Conservation (phyloP, 2,797 vertebrate genomes). For the Sebastes reedi region DNA sequence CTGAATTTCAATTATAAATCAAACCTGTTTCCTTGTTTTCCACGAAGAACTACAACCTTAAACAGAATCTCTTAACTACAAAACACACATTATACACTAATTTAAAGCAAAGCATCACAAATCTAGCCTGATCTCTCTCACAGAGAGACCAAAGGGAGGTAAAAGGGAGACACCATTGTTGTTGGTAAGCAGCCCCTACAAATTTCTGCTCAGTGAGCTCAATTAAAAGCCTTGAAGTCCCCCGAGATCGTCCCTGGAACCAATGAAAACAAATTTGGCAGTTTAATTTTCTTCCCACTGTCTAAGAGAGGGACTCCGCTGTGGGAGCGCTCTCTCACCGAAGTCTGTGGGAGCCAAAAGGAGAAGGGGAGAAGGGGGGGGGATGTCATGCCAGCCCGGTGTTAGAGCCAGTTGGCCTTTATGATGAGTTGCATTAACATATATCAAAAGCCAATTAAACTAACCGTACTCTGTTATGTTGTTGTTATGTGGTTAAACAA, state of each 20-base stretch:
- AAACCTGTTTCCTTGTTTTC: conserved; percentile 4
- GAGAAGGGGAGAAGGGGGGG: conserved; percentile 3
- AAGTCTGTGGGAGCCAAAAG: conserved; percentile 73
- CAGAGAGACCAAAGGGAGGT: conserved; percentile 42
- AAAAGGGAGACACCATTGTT: conserved; percentile 65
- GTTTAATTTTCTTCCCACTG: conserved; percentile 89
- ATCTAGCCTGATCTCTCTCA: conserved; percentile 39
- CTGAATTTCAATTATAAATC: conserved; percentile 38
- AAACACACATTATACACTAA: conserved; percentile 16
- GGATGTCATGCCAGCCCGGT: conserved; percentile 62
- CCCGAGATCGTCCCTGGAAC: conserved; percentile 80
- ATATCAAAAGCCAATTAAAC: conserved; percentile 86
- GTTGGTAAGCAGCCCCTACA: conserved; percentile 78
- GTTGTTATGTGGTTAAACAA: conserved; percentile 75
- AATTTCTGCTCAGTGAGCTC: conserved; percentile 82
- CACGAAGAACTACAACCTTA: neutral
- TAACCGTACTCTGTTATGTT: conserved; percentile 74
- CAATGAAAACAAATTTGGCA: conserved; percentile 88
- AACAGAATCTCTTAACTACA: neutral
- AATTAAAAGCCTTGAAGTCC: conserved; percentile 87
- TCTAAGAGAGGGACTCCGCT: conserved; percentile 78
- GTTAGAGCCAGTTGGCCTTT: conserved; percentile 77
- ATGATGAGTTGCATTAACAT: conserved; percentile 84
- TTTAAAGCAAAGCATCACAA: conserved; percentile 31
- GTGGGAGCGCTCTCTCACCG: conserved; percentile 66